Percentiles rank a stretch among this genome's conserved stretches.
These are phyloP conservation scores for Chelmon rostratus DNA, from an alignment of 2,797 vertebrate genomes.

Conservation along the genomic window DNA sequence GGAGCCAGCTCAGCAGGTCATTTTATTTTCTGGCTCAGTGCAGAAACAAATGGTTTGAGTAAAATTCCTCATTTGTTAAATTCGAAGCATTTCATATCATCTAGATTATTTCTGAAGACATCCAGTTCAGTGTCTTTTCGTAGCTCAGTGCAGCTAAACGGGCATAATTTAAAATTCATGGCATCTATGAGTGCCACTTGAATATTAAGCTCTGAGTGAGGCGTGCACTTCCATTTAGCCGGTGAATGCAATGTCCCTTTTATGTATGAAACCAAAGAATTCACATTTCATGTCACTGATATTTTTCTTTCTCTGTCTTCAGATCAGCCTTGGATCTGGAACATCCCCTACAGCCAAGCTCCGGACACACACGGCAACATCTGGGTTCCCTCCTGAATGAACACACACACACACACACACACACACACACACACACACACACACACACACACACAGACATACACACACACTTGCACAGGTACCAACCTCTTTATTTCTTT, in stretches of 20 bases:
- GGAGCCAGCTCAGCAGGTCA: background rate
- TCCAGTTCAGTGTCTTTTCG: background rate
- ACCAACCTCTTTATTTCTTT: background rate
- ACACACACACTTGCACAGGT: constrained; percentile 27
- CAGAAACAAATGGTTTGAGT: background rate
- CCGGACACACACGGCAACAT: constrained; percentile 96
- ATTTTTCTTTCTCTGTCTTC: constrained; percentile 53
- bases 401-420: constrained; percentile 10
- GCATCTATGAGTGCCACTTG: background rate
- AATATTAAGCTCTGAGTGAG: background rate
- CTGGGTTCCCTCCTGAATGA: constrained; percentile 91
- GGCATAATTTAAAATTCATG: background rate
- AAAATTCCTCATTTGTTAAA: background rate
- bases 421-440: constrained; percentile 25
- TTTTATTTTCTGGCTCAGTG: background rate
- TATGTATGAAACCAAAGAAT: background rate
- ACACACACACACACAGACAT: constrained; percentile 11
- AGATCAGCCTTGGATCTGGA: constrained; percentile 99
- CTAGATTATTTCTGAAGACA: background rate
- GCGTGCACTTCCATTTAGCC: background rate
- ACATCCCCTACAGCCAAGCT: constrained; percentile 92
- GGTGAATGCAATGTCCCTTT: background rate
- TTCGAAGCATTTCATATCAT: background rate
- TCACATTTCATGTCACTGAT: background rate
- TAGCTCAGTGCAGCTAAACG: background rate